Evolutionary conservation across 2,888 invertebrate genomes (phyloP).

Genomic region (Drosophila yooni): DNA sequence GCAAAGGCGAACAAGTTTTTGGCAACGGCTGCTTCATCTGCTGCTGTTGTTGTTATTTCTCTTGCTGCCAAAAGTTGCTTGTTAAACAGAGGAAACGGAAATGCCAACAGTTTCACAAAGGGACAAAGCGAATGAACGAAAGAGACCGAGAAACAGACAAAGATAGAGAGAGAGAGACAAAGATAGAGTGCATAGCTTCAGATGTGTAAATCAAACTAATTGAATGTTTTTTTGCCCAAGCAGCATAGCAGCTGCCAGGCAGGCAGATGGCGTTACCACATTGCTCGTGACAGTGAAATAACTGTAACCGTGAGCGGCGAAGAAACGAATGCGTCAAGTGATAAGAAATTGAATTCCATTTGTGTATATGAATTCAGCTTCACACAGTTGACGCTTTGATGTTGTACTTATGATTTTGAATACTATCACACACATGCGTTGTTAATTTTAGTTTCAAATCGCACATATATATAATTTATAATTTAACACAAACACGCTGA

Average conservation of each 20-base stretch:
- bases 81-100: conserved; percentile 80
- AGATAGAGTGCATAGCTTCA: conserved; percentile 37
- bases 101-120: conserved; percentile 78
- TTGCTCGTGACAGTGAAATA: conserved; percentile 23
- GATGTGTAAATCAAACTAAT: conserved; percentile 79
- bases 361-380: conserved; percentile 19
- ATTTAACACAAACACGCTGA: conserved; percentile 75
- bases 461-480: conserved; percentile 64
- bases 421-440: conserved; percentile 1
- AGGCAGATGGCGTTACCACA: conserved; percentile 38
- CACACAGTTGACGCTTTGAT: conserved; percentile 38
- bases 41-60: conserved; percentile 54
- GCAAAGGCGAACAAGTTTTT: conserved; percentile 74
- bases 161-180: background rate
- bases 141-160: background rate
- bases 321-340: conserved; percentile 40
- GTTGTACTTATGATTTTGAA: conserved; percentile 17
- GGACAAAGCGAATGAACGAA: conserved; percentile 55
- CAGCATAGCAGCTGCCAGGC: conserved; percentile 58
- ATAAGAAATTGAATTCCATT: conserved; percentile 76
- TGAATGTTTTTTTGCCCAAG: conserved; percentile 75
- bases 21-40: conserved; percentile 57
- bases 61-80: conserved; percentile 74
- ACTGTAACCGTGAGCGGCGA: conserved; percentile 9
- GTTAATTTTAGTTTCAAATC: conserved; percentile 21